Percentiles rank a stretch among this genome's conserved stretches.
phyloP scores from a whole-genome alignment of 2,888 invertebrate genomes.

The Chironomus tentans region DNA sequence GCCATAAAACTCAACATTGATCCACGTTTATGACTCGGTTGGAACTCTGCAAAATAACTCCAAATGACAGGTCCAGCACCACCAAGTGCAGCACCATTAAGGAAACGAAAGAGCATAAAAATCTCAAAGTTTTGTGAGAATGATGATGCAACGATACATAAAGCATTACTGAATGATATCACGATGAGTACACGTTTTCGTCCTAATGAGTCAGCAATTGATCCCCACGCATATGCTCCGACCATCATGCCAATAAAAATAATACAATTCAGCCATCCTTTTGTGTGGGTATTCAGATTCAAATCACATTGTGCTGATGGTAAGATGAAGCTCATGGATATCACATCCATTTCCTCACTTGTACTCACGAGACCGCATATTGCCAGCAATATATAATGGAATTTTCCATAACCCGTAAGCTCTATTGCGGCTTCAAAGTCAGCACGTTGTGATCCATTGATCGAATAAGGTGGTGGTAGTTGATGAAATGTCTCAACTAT shows the following conservation, averaged over 20 bases:
- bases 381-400: conserved; percentile 79
- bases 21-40: conserved; percentile 81
- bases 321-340: conserved; percentile 89
- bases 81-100: conserved; percentile 46
- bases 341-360: conserved; percentile 93
- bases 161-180: conserved; percentile 80
- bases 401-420: conserved; percentile 61
- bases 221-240: conserved; percentile 88
- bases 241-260: conserved; percentile 90
- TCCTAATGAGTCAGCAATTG: conserved; percentile 79
- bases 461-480: not conserved
- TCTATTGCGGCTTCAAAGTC: conserved; percentile 84
- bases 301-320: conserved; percentile 91
- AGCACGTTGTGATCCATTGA: conserved; percentile 40
- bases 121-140: conserved; percentile 80
- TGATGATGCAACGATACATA: conserved; percentile 84
- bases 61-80: conserved; percentile 89
- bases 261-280: conserved; percentile 71
- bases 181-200: conserved; percentile 80
- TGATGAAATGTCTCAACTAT: not conserved
- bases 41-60: conserved; percentile 92
- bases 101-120: conserved; percentile 57
- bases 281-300: conserved; percentile 72
- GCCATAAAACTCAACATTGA: conserved; percentile 91
- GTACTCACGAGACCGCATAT: conserved; percentile 91